These are phyloP conservation scores for Drymodes brunneopygia DNA, from an alignment of 2,113 vertebrate species.

Conservation along the genomic window DNA sequence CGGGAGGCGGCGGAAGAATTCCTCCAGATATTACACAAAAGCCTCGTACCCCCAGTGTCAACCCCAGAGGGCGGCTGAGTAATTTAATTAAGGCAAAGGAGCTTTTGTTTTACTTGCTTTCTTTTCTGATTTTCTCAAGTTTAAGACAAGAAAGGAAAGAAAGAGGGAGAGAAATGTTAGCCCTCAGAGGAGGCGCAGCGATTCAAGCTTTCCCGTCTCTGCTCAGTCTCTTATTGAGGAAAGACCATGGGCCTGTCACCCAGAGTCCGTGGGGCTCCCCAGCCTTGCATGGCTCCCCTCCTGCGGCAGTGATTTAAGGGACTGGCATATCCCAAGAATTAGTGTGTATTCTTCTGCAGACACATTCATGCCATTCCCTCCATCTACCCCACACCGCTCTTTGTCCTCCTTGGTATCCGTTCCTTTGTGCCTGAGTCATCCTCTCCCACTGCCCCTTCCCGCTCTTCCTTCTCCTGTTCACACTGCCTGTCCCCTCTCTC, in stretches of 20 bases:
- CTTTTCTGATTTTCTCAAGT: constrained; percentile 50
- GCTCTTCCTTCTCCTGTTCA: neutral
- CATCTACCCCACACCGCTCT: neutral
- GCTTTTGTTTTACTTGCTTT: constrained; percentile 69
- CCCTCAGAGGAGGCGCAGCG: constrained; percentile 20
- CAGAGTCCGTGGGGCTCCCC: neutral
- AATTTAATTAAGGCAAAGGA: constrained; percentile 77
- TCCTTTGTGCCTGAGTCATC: neutral
- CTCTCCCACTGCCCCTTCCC: neutral
- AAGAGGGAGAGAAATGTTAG: constrained; percentile 48
- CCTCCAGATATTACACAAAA: constrained; percentile 74
- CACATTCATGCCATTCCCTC: neutral
- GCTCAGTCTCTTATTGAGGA: constrained; percentile 15
- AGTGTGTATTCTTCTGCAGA: neutral
- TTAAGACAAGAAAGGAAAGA: constrained; percentile 65
- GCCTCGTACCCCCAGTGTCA: constrained; percentile 72
- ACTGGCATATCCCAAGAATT: constrained; percentile 11
- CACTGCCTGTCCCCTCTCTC: neutral
- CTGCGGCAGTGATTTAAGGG: neutral
- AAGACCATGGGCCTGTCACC: constrained; percentile 14
- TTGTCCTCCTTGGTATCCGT: neutral
- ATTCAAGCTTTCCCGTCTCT: neutral
- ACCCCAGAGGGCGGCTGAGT: constrained; percentile 71
- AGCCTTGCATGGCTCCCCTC: neutral
- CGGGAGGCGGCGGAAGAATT: constrained; percentile 55